These are phyloP conservation scores for Cyanoderma ruficeps DNA, from an alignment of 2,113 vertebrate genomes.

Conservation along the genomic window DNA sequence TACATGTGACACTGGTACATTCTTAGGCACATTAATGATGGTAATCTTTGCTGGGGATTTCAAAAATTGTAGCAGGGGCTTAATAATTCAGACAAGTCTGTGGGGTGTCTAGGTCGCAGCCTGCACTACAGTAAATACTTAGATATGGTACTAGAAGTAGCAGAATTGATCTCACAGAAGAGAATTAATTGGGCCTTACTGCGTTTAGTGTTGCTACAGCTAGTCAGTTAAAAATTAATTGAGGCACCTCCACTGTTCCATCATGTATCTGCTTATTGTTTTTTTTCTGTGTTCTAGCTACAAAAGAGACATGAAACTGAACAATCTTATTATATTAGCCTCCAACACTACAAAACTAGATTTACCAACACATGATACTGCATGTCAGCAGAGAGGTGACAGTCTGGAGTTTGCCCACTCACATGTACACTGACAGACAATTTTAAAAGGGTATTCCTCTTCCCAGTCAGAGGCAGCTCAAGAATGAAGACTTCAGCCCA, in stretches of 20 bases:
- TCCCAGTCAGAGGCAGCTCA: neutral
- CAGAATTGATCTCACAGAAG: neutral
- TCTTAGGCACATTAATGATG: neutral
- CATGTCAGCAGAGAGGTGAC: neutral
- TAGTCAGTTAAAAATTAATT: neutral
- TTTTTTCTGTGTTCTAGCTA: neutral
- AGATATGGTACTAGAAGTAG: neutral
- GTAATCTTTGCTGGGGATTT: neutral
- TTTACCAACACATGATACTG: neutral
- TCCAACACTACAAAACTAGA: neutral
- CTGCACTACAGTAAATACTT: neutral
- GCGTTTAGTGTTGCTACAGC: neutral
- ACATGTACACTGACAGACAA: neutral
- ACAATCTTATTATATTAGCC: neutral
- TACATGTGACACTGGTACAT: neutral
- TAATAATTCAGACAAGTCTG: neutral
- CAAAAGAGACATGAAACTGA: neutral
- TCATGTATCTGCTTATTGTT: fast-evolving
- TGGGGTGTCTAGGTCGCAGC: neutral
- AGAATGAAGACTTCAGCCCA: neutral
- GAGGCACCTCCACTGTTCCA: neutral
- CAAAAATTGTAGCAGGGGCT: neutral
- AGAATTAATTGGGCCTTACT: neutral
- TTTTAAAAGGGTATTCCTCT: neutral
- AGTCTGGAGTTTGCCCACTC: neutral